Percentiles rank a stretch among this genome's conserved stretches.
Evolutionary conservation across 92 coral and sea anemone species (phyloP).

Genomic region (Epizoanthus fatuus): DNA sequence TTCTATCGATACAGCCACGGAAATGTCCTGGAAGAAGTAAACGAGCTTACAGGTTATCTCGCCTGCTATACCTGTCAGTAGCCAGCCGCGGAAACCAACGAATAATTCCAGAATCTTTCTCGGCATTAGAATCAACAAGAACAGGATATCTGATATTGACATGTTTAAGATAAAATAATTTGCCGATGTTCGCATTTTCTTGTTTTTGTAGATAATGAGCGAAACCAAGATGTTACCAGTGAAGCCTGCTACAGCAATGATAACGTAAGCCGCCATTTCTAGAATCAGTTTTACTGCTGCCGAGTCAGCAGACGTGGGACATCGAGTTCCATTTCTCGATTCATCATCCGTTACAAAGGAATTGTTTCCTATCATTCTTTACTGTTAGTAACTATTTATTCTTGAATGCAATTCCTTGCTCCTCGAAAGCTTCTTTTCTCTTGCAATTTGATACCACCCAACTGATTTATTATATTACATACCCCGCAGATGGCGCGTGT

Average conservation of each 20-base stretch:
- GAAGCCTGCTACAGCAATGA: slow-evolving; percentile 17
- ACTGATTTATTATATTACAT: not conserved
- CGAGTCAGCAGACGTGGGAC: not conserved
- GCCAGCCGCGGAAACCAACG: slow-evolving; percentile 50
- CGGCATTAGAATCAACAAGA: slow-evolving; percentile 55
- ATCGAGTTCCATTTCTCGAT: not conserved
- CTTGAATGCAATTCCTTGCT: not conserved
- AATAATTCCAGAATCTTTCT: slow-evolving; percentile 48
- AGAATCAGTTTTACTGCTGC: slow-evolving; percentile 8
- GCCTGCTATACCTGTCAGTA: slow-evolving; percentile 57
- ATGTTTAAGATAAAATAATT: slow-evolving; percentile 74
- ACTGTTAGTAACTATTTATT: not conserved
- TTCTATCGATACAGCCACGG: slow-evolving; percentile 60
- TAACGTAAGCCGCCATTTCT: slow-evolving; percentile 12
- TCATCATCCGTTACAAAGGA: not conserved
- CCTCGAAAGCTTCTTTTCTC: not conserved
- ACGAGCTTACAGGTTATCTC: slow-evolving; percentile 63
- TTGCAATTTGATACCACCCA: not conserved
- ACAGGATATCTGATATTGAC: slow-evolving; percentile 73
- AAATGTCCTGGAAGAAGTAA: slow-evolving; percentile 56
- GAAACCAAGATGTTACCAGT: slow-evolving; percentile 60
- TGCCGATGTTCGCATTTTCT: slow-evolving; percentile 65
- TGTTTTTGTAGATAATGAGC: slow-evolving; percentile 53
- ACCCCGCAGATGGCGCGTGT: not conserved
- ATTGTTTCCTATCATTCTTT: not conserved